phyloP scores from a whole-genome alignment of 2,113 vertebrate species.

The Centropristis striata region DNA sequence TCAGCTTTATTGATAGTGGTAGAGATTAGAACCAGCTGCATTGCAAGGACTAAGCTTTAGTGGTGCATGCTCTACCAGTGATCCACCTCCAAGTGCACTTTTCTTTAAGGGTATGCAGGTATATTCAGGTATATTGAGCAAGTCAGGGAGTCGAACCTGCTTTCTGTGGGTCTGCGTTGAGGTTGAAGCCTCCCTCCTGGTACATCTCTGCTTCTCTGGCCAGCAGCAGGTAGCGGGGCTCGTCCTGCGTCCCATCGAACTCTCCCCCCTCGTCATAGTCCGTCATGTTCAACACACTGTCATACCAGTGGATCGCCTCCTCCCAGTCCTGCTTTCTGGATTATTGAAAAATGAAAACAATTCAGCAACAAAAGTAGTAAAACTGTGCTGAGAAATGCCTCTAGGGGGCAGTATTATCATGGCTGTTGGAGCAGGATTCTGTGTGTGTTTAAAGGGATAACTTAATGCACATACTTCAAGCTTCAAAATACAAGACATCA shows the following conservation, averaged over 20 bases:
- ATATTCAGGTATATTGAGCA: neutral
- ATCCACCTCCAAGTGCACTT: neutral
- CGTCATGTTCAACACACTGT: constrained; percentile 88
- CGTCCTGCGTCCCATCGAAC: constrained; percentile 93
- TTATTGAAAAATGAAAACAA: neutral
- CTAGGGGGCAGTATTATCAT: constrained; percentile 36
- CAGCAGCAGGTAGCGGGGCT: constrained; percentile 91
- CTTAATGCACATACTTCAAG: neutral
- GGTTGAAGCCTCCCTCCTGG: constrained; percentile 85
- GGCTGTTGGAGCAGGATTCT: neutral
- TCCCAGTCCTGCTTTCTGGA: constrained; percentile 90
- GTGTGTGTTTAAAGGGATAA: no score
- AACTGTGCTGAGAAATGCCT: neutral
- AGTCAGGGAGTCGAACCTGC: constrained; percentile 84
- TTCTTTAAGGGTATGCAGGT: neutral
- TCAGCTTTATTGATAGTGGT: no score
- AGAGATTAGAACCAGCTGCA: no score
- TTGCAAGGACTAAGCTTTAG: no score
- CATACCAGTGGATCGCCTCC: constrained; percentile 92
- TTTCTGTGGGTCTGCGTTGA: constrained; percentile 89
- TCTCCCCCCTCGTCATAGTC: constrained; percentile 96
- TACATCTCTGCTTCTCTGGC: constrained; percentile 94
- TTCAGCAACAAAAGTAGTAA: neutral
- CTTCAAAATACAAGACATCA: neutral
- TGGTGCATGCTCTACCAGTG: no score